A percentile compares a stretch with the other conserved stretches of the same genome.
phyloP scores from a whole-genome alignment of 2,888 invertebrate genomes.

The Lepidocyrtoides sp. region DNA sequence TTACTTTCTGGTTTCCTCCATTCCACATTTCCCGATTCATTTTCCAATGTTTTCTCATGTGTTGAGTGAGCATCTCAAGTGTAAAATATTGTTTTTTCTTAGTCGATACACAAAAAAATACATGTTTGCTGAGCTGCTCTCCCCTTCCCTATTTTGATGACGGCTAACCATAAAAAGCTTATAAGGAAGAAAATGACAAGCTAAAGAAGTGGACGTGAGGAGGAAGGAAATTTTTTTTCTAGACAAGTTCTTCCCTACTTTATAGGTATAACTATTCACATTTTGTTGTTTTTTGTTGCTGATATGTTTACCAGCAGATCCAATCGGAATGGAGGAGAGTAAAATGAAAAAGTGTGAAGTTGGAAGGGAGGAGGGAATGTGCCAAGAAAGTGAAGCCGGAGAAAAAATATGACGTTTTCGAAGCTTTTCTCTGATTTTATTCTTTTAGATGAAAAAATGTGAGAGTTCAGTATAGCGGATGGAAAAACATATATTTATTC shows the following conservation, averaged over 20 bases:
- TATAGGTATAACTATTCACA: not conserved
- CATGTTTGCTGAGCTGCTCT: not conserved
- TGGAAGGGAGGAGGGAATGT: not conserved
- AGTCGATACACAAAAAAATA: conserved; percentile 26
- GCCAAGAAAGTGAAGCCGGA: conserved; percentile 16
- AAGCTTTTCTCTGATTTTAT: conserved; percentile 13
- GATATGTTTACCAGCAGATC: not conserved
- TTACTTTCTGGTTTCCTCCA: not conserved
- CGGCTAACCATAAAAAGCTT: conserved; percentile 39
- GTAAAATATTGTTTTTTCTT: conserved; percentile 64
- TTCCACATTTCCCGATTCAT: conserved; percentile 12
- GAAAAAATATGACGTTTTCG: conserved; percentile 59
- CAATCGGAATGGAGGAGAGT: not conserved
- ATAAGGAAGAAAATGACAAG: conserved; percentile 50
- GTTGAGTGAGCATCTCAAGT: conserved; percentile 56
- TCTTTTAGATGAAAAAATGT: not conserved
- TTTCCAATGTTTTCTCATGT: conserved; percentile 59
- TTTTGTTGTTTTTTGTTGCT: not conserved
- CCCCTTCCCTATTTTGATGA: conserved; percentile 48
- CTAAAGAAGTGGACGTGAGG: conserved; percentile 14
- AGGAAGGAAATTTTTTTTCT: conserved; percentile 3
- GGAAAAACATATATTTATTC: not conserved
- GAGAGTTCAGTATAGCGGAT: not conserved
- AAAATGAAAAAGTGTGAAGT: conserved; percentile 28
- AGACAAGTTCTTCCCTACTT: not conserved